These are phyloP conservation scores for Morinoia aosen DNA, from an alignment of 2,888 invertebrate genomes.

Conservation along the genomic window DNA sequence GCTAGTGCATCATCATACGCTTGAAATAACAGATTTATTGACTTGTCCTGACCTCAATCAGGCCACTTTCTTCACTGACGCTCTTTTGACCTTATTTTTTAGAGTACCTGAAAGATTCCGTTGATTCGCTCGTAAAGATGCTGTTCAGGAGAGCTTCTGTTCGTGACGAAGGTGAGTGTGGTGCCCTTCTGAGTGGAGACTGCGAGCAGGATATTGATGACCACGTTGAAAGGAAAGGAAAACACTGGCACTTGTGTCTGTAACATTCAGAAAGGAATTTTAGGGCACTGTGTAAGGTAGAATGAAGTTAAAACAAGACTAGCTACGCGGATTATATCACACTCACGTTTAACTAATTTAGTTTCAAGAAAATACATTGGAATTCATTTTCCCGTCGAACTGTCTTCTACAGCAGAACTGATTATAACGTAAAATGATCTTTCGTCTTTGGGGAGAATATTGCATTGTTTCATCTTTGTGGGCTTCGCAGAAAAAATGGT, in stretches of 20 bases:
- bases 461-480: too few species aligned
- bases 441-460: too few species aligned
- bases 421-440: too few species aligned
- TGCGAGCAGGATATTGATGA: constrained; percentile 57
- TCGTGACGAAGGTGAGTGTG: constrained; percentile 29
- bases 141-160: constrained; percentile 56
- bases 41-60: neutral
- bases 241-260: constrained; percentile 60
- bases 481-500: neutral
- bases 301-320: too few species aligned
- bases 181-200: constrained; percentile 41
- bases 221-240: constrained; percentile 64
- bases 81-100: neutral
- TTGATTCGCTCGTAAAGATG: constrained; percentile 53
- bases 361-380: too few species aligned
- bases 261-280: neutral
- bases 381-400: too few species aligned
- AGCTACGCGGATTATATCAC: too few species aligned
- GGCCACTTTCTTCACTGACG: neutral
- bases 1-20: neutral
- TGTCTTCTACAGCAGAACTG: too few species aligned
- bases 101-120: neutral
- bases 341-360: too few species aligned
- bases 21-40: too few species aligned
- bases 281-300: neutral